Conservation (phyloP, 2,113 vertebrate species). For the Calyptomena viridis region DNA sequence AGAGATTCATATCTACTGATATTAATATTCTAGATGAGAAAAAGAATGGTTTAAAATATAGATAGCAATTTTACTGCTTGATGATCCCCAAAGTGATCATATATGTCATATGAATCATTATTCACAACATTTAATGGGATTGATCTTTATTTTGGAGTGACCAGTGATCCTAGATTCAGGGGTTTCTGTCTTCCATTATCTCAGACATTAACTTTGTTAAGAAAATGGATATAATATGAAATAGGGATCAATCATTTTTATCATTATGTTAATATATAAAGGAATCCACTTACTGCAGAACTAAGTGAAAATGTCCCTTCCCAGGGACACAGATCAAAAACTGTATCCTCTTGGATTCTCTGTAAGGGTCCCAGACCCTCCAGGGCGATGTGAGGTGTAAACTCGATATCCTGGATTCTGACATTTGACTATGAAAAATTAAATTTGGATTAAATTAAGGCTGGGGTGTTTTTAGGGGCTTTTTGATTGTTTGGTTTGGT, state of each 20-base stretch:
- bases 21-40: not conserved
- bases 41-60: not conserved
- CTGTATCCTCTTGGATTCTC: no score
- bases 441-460: not conserved
- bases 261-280: not conserved
- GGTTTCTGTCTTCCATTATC: not conserved
- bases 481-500: fast-evolving
- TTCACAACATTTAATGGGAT: not conserved
- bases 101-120: not conserved
- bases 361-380: no score
- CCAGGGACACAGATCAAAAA: no score
- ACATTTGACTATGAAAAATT: not conserved
- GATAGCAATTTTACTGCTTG: not conserved
- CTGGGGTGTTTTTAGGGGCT: not conserved
- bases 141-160: constrained; percentile 17
- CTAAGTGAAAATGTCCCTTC: not conserved
- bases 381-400: no score
- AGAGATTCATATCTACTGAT: not conserved
- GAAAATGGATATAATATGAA: not conserved
- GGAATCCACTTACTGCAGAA: not conserved
- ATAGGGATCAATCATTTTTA: constrained; percentile 15
- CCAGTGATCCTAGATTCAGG: not conserved
- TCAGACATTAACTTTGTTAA: not conserved
- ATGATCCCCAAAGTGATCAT: not conserved
- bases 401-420: no score